A percentile compares a stretch with the other conserved stretches of the same genome.
These are phyloP conservation scores for Zygaena filipendulae DNA, from an alignment of 2,888 invertebrate genomes.

Conservation along the genomic window DNA sequence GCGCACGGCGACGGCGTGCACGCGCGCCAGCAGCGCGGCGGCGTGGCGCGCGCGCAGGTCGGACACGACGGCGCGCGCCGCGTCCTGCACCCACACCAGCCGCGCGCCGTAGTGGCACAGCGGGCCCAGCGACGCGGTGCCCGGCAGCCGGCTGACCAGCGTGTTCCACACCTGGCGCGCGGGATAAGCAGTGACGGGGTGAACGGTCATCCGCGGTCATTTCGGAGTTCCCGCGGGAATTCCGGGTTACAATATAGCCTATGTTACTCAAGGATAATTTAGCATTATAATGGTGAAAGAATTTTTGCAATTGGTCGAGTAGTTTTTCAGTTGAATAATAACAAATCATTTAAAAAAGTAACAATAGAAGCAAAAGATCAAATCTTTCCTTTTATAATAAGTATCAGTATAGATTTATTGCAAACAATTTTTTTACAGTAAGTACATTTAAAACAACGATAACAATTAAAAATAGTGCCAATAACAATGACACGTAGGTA, in stretches of 20 bases:
- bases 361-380: too few species aligned
- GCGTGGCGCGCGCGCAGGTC: constrained; percentile 81
- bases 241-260: too few species aligned
- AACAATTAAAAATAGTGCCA: too few species aligned
- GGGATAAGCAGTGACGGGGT: background rate
- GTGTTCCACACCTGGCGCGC: constrained; percentile 50
- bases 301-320: too few species aligned
- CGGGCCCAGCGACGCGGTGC: constrained; percentile 72
- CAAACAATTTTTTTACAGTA: background rate
- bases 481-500: too few species aligned
- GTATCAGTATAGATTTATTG: too few species aligned
- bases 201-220: too few species aligned
- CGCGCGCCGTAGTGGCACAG: constrained; percentile 84
- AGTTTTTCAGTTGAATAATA: background rate
- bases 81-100: constrained; percentile 84
- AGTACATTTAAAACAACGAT: constrained; percentile 1
- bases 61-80: constrained; percentile 78
- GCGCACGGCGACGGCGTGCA: constrained; percentile 77
- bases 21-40: constrained; percentile 72
- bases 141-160: constrained; percentile 41
- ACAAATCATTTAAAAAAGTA: too few species aligned
- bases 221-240: too few species aligned
- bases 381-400: too few species aligned
- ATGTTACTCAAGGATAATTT: too few species aligned
- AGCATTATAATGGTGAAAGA: too few species aligned